Conservation (phyloP, 2,888 invertebrate species). For the Pheosia tremula region DNA sequence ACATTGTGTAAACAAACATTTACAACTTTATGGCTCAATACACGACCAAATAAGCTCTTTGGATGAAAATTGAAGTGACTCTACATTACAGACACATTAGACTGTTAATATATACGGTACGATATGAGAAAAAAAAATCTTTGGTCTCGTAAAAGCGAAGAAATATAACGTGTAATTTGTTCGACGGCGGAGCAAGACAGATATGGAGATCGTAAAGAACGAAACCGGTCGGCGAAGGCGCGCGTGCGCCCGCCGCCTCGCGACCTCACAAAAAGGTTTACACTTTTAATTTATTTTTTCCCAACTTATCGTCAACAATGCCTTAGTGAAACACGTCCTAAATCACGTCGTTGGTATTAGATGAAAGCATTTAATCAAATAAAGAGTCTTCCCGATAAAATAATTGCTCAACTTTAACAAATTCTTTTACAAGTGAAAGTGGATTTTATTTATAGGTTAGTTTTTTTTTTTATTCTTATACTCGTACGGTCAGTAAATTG, state of each 20-base stretch:
- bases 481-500: not conserved
- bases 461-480: not conserved
- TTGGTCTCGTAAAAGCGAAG: conserved; percentile 81
- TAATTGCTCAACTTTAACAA: conserved; percentile 30
- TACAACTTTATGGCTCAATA: conserved; percentile 59
- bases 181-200: conserved; percentile 79
- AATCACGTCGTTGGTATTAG: conserved; percentile 74
- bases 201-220: conserved; percentile 82
- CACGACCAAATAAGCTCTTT: conserved; percentile 53
- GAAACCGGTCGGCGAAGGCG: conserved; percentile 75
- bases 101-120: conserved; percentile 65
- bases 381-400: conserved; percentile 52
- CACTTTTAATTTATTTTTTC: conserved; percentile 72
- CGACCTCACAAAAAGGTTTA: conserved; percentile 84
- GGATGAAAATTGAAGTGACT: conserved; percentile 65
- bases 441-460: conserved; percentile 10
- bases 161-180: conserved; percentile 84
- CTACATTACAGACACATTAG: conserved; percentile 67
- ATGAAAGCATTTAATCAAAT: conserved; percentile 66
- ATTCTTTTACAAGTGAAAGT: conserved; percentile 44
- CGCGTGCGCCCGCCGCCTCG: conserved; percentile 78
- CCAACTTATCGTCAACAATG: conserved; percentile 77
- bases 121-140: conserved; percentile 68
- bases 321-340: conserved; percentile 69
- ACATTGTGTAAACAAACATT: conserved; percentile 58